Base-by-base conservation (phyloP, 2,113 vertebrate species). In the Pelusios castaneus region DNA sequence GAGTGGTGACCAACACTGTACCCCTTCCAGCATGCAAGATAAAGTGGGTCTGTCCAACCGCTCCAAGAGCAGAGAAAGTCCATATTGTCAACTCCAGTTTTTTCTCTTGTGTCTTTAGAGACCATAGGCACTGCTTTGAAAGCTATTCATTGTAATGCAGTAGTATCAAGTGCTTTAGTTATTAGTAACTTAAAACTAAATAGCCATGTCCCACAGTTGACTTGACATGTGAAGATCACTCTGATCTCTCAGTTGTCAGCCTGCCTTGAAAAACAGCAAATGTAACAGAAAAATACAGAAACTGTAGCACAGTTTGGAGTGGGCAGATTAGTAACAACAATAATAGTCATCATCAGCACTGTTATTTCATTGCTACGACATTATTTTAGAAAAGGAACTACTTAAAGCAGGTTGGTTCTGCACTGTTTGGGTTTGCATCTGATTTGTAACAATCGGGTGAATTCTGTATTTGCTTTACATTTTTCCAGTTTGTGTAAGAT, bases 231-330 rank as follows among this genome's bases (percentile, higher is more conserved):
- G 96, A 38, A 90, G 96, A 93, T 89, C 85, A 91, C 87, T 0
- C 1, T 95, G 95, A 96, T 90, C 94, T 96, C 91, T 49, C 89
- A 96, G 97, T 94, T 96, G 93, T 90, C 84, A 94, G 85, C 91
- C 85, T 94, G 75, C 95, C 84, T 92, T 94, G 89, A 96, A 94
- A 96, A 97, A 85, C 87, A 97, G 95, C 91, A 94, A 89, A 93
- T 89, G 80, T 94, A 89, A 94, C 94, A 96, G 89, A 96, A 96
- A 16, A 97, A 92, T 86, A 91, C 88, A 94, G 70, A 94, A 80
- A 60, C 85, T 93, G 89, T 80, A 95, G 94, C 88, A 94, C 93
- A 96, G 94, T 96, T 93, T 95, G 90, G 84, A 96, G 90, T 75
- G 34, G 85, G 91, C 89, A 95, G 87, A 96, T 97, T 91, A 97